phyloP scores from a whole-genome alignment of 53 echinoderm and acorn worm species.

The Henricia sp. region DNA sequence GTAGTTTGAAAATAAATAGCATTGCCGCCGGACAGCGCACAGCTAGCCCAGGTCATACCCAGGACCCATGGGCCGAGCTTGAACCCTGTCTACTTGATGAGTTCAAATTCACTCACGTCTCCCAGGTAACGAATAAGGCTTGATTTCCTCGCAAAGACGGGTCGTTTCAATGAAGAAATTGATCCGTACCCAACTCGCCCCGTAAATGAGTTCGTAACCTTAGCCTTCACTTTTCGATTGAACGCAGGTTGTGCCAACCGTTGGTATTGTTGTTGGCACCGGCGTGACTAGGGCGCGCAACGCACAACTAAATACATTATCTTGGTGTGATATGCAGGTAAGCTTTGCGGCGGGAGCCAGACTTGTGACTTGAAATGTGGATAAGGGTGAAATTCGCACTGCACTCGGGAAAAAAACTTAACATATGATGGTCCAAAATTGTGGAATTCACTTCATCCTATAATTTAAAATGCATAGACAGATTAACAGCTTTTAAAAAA shows the following conservation, averaged over 20 bases:
- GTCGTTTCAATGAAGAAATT: conserved; percentile 50
- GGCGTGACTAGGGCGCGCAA: too few species aligned
- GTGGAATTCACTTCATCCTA: too few species aligned
- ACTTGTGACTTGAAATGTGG: neutral
- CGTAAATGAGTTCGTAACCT: conserved; percentile 51
- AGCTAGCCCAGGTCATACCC: too few species aligned
- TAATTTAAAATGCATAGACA: too few species aligned
- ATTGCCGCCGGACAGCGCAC: too few species aligned
- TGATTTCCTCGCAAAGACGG: conserved; percentile 44
- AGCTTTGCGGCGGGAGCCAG: conserved; percentile 12
- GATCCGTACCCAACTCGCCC: conserved; percentile 34
- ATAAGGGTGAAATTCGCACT: too few species aligned
- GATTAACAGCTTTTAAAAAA: neutral
- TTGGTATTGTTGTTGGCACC: conserved; percentile 38
- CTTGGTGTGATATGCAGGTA: conserved; percentile 1
- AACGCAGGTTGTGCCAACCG: conserved; percentile 8
- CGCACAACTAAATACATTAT: conserved; percentile 35
- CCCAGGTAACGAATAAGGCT: conserved; percentile 26
- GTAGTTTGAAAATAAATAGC: too few species aligned
- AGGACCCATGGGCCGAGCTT: too few species aligned
- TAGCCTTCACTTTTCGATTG: conserved; percentile 58
- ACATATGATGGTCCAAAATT: neutral
- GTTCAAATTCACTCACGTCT: conserved; percentile 43
- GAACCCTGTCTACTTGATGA: too few species aligned
- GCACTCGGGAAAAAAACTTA: neutral